Evolutionary conservation across 2,113 vertebrate genomes (phyloP).

Genomic region (Callocephalon fimbriatum): DNA sequence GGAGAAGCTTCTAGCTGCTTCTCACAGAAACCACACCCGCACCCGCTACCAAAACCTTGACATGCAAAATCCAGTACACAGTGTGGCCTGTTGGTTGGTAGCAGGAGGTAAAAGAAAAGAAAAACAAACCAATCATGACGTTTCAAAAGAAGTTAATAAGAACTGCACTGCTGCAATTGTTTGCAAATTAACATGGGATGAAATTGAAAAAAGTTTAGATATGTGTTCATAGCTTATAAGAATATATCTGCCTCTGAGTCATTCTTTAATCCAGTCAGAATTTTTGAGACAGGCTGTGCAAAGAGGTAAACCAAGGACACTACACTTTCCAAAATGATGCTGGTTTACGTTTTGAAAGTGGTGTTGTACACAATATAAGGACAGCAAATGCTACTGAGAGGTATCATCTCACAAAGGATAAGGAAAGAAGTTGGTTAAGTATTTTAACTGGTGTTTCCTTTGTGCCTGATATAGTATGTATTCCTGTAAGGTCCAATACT

Average conservation of each 20-base stretch:
- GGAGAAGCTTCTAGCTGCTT: neutral
- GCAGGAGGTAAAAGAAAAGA: neutral
- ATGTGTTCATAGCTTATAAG: neutral
- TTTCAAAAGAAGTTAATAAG: neutral
- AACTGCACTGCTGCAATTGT: neutral
- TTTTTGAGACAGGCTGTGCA: neutral
- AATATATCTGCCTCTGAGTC: neutral
- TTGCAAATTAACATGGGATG: neutral
- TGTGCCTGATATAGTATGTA: neutral
- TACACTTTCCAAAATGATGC: neutral
- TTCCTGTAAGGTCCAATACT: neutral
- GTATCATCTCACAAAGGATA: neutral
- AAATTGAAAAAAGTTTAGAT: neutral
- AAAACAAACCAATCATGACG: neutral
- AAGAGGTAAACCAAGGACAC: neutral
- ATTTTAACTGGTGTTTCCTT: neutral
- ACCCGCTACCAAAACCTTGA: neutral
- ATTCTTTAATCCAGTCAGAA: neutral
- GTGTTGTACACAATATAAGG: neutral
- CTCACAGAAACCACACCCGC: neutral
- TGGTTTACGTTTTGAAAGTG: neutral
- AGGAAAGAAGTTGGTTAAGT: neutral
- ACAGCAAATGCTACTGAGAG: neutral
- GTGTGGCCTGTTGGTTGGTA: neutral
- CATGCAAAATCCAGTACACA: neutral